Percentiles rank a stretch among this genome's conserved stretches.
Evolutionary conservation across 30 jellyfish, hydroid and myxozoan genomes (phyloP).

Genomic region (Aurelia sp.): DNA sequence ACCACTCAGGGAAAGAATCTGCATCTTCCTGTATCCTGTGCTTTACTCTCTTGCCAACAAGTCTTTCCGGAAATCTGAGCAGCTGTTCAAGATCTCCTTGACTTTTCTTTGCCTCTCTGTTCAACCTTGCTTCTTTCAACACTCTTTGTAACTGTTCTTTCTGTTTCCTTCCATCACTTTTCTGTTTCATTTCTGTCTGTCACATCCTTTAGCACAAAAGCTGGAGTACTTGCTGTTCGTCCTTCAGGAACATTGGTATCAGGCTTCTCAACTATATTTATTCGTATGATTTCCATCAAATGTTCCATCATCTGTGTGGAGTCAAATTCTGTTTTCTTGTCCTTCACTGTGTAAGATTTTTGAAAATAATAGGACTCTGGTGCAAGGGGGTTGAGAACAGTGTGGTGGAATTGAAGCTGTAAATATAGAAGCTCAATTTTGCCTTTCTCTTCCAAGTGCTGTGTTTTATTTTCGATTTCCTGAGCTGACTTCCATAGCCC

Average conservation of each 20-base stretch:
- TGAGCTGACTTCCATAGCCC: constrained; percentile 22
- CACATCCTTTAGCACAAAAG: neutral
- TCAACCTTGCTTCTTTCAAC: constrained; percentile 9
- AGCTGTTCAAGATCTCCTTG: neutral
- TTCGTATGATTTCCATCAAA: constrained; percentile 20
- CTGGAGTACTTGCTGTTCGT: neutral
- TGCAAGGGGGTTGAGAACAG: constrained; percentile 15
- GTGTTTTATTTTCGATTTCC: constrained; percentile 1
- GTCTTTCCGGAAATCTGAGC: neutral
- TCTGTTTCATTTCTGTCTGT: neutral
- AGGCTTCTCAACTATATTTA: neutral
- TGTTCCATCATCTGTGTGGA: constrained; percentile 15
- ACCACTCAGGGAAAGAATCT: constrained; percentile 9
- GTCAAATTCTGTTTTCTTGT: neutral
- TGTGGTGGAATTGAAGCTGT: constrained; percentile 26
- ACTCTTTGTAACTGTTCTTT: neutral
- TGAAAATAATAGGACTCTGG: constrained; percentile 4
- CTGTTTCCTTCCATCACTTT: neutral
- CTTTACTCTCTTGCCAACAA: neutral
- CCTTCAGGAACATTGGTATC: neutral
- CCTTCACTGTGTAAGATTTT: neutral
- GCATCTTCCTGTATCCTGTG: constrained; percentile 6
- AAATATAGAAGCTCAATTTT: constrained; percentile 5
- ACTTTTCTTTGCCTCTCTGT: constrained; percentile 12
- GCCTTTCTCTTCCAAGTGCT: constrained; percentile 1